Evolutionary conservation across 2,113 vertebrate genomes (phyloP).

Genomic region (Corythornis madagascariensis): DNA sequence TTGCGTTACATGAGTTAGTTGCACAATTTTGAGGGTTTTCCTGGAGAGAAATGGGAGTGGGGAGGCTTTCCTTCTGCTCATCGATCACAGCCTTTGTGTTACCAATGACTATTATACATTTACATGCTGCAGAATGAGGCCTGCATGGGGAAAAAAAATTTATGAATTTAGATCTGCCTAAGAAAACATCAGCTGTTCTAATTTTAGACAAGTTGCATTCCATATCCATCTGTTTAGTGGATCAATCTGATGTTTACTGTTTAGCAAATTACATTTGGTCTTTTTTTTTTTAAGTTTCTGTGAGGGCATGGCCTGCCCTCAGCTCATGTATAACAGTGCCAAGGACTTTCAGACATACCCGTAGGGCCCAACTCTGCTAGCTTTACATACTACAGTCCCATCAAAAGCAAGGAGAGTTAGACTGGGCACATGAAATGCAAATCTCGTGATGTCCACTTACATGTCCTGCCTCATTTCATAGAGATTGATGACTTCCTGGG

Average conservation of each 20-base stretch:
- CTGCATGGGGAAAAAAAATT: not conserved
- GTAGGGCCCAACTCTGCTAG: not conserved
- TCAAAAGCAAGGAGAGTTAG: not conserved
- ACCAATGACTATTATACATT: not conserved
- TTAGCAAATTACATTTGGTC: conserved; percentile 2
- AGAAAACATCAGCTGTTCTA: conserved; percentile 37
- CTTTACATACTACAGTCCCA: not conserved
- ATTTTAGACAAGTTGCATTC: conserved; percentile 48
- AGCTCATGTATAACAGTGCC: conserved; percentile 4
- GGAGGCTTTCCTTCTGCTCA: not conserved
- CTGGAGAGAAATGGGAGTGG: not conserved
- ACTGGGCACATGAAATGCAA: not conserved
- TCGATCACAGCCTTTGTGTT: not conserved
- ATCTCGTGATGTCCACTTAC: not conserved
- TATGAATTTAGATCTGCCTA: conserved; percentile 24
- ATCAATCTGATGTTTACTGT: conserved; percentile 19
- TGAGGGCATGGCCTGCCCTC: not conserved
- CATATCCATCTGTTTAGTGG: conserved; percentile 27
- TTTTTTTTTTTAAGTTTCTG: not conserved
- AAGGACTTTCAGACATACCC: not conserved
- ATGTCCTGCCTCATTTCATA: not conserved
- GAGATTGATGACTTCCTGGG: not conserved
- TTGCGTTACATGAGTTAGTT: not conserved
- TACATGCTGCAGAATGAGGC: conserved; percentile 11
- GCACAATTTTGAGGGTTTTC: conserved; percentile 16